Base-by-base conservation (phyloP, 2,888 invertebrate genomes). In the Drosophila aldrichi region DNA sequence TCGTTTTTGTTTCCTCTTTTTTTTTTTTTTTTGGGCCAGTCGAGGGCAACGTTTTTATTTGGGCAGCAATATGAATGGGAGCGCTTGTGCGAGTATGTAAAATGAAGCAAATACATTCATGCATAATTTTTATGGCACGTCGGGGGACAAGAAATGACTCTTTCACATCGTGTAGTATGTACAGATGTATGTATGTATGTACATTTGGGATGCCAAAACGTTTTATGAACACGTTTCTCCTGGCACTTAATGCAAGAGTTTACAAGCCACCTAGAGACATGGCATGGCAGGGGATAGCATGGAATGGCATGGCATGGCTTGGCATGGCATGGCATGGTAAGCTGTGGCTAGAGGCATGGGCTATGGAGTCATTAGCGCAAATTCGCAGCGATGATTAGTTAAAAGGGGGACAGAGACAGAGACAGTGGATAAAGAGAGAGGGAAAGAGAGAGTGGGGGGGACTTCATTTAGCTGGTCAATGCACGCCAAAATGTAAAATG, bases 91-190 rank as follows among this genome's bases (percentile, higher is more conserved):
- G 46, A 59, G 61, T 69, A 63, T 74, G 79, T 69, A 77, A 73
- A 88, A 80, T 75, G 74, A 81, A 75, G 85, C 82, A 84, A 87
- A 84, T 89, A 89, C 85, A 88, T 89, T 84, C 85, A 87, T 89
- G 89, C 88, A 85, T 89, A 85, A 89, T 89, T 89, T 87, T 77
- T 77, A 86, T 89, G 71, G 78, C 85, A 80, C 75, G 75, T 84
- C 74, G 70, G 70, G 74, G 77, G 71, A 59, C 54, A 38, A 63
- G 69, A 55, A 43, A 38, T 60, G 48, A 59, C 69, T 59, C 72
- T 66, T 64, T 54, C 56, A 34, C 49, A 25, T 25, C 25, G 14
- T 29, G 38, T 4, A 40, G 25, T 25, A 38, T 44, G 44, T 44
- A 44, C 36, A 5, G 32, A 32, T 36, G 36, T 38, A 22, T 36